These are phyloP conservation scores for Chaetops frenatus DNA, from an alignment of 2,113 vertebrate species.

Conservation along the genomic window DNA sequence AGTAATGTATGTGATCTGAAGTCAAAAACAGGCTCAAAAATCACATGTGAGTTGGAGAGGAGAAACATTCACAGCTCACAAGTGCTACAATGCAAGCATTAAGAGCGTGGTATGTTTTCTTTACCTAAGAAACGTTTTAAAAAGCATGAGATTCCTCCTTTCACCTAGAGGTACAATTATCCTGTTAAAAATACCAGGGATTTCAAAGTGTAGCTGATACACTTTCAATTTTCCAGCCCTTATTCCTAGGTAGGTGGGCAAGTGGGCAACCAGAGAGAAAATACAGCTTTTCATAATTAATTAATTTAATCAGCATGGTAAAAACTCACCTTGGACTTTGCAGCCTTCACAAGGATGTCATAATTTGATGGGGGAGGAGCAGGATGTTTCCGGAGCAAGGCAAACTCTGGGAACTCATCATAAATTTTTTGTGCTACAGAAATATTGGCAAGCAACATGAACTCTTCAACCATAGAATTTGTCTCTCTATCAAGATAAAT, in stretches of 20 bases:
- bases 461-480: conserved; percentile 99
- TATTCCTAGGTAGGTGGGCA: neutral
- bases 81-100: neutral
- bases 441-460: conserved; percentile 97
- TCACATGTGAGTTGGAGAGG: neutral
- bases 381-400: conserved; percentile 92
- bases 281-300: neutral
- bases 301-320: neutral
- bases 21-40: neutral
- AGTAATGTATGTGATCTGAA: neutral
- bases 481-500: conserved; percentile 82
- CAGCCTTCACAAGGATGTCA: conserved; percentile 90
- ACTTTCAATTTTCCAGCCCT: neutral
- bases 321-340: conserved; percentile 81
- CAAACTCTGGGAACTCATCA: conserved; percentile 93
- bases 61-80: neutral
- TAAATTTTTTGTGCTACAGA: conserved; percentile 97
- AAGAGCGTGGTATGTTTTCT: neutral
- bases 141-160: neutral
- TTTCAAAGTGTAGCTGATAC: neutral
- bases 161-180: neutral
- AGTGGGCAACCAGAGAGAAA: neutral
- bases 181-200: neutral
- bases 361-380: conserved; percentile 95
- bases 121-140: neutral